Base-by-base conservation (phyloP, 2,888 invertebrate species). In the Meandrusa payeni region DNA sequence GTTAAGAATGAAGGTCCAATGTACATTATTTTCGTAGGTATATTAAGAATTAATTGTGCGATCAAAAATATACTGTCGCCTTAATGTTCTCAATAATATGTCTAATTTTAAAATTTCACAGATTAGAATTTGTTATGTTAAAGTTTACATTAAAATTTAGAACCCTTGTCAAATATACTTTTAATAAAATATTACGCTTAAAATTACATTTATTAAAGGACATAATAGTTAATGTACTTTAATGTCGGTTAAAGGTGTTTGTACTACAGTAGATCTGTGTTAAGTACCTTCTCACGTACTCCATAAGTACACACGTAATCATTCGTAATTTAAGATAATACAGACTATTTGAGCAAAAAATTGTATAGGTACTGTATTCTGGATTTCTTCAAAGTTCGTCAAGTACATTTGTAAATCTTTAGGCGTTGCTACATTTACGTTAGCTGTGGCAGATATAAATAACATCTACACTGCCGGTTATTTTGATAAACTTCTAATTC, bases 221-320 rank as follows among this genome's bases (percentile, higher is more conserved):
- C 63, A 57, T 57, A 64, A 69, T 70, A 76, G 73, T 70, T 20
- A 76, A 77, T 77, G 73, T 82, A 79, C 76, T 76, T 78, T 68
- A 76, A 76, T 79, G 76, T 82, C 80, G 56, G 70, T 73, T 70
- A 76, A 76, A 70, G 20, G 77, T 82, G 73, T 80, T 75, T 73
- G 76, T 83, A 82, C 77, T 69, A 74, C 77, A 78, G 81, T 86
- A 85, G 85, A 85, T 79, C 82, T 82, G 82, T 85, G 82, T 83
- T 72, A 72, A 67, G 17, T 33, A 39, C 23, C 22, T 41, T 53
- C 48, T 51, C 53, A 68, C 55, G 36, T 49, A 47, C 43, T 49
- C 40, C 28, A 27, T 46, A 43, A 20, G 27, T 37, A 43, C 22
- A 27, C 41, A 22, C 22, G 12, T 34, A 40, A 39, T 42, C 20